phyloP scores from a whole-genome alignment of 2,113 vertebrate species.

The Terrapene triunguis region DNA sequence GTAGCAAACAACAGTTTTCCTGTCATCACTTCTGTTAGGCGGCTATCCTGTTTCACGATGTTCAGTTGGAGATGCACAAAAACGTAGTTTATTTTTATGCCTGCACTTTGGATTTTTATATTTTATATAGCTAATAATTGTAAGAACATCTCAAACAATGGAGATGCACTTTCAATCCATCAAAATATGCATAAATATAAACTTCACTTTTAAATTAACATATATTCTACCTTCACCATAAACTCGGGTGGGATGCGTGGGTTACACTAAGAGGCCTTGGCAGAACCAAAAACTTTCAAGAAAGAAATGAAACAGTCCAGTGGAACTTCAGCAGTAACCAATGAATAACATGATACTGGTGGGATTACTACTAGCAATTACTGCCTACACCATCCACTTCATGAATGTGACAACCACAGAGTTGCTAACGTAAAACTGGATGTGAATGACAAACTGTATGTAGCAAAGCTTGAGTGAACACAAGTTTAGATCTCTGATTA shows the following conservation, averaged over 20 bases:
- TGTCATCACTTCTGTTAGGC: neutral
- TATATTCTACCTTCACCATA: neutral
- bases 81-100: neutral
- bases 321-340: neutral
- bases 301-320: neutral
- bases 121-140: neutral
- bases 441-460: neutral
- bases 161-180: neutral
- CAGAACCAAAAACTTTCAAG: neutral
- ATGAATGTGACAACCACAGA: accelerated
- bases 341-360: neutral
- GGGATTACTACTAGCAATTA: neutral
- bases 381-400: neutral
- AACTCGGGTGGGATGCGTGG: neutral
- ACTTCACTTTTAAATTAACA: neutral
- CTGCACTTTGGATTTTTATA: neutral
- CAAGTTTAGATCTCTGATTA: neutral
- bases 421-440: neutral
- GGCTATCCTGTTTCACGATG: neutral
- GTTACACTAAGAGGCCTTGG: neutral
- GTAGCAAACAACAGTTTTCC: neutral
- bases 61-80: neutral
- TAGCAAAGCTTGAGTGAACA: neutral
- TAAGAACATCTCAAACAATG: neutral
- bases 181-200: no score